Evolutionary conservation across 2,888 invertebrate genomes (phyloP).

Genomic region (Drosophila quasianomalipes): DNA sequence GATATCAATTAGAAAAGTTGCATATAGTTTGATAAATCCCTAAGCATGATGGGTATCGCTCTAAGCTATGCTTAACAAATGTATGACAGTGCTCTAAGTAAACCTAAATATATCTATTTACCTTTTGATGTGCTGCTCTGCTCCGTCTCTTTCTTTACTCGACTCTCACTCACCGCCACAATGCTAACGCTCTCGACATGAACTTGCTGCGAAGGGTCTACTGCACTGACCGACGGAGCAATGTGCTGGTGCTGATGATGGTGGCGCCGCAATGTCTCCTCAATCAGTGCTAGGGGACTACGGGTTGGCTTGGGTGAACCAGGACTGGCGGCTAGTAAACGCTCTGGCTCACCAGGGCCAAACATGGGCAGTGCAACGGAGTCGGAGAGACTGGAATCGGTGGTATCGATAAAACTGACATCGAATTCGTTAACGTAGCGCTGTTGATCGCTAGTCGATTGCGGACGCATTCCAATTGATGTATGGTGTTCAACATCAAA

Average conservation of each 20-base stretch:
- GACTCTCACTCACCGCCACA: slow-evolving; percentile 52
- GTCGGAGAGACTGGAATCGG: slow-evolving; percentile 89
- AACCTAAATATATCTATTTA: slow-evolving; percentile 66
- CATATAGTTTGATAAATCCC: slow-evolving; percentile 45
- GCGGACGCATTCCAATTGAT: slow-evolving; percentile 70
- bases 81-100: slow-evolving; percentile 50
- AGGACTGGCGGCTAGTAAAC: slow-evolving; percentile 86
- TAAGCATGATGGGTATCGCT: slow-evolving; percentile 76
- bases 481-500: slow-evolving; percentile 70
- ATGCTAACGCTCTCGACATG: slow-evolving; percentile 68
- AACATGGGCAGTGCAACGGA: slow-evolving; percentile 88
- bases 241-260: slow-evolving; percentile 68
- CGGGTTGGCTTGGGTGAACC: slow-evolving; percentile 87
- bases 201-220: slow-evolving; percentile 64
- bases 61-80: slow-evolving; percentile 66
- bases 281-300: slow-evolving; percentile 86
- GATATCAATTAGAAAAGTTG: slow-evolving; percentile 76
- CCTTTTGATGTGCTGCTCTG: slow-evolving; percentile 68
- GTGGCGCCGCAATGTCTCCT: slow-evolving; percentile 85
- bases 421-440: slow-evolving; percentile 85
- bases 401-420: slow-evolving; percentile 88
- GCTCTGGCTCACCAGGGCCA: slow-evolving; percentile 86
- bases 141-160: slow-evolving; percentile 56
- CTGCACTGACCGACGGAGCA: slow-evolving; percentile 39
- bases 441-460: slow-evolving; percentile 75